Evolutionary conservation across 1,140 invertebrate species (phyloP), one percentile per base, ranked within the genome.

Genomic region (Tetragonula clypearis): DNA sequence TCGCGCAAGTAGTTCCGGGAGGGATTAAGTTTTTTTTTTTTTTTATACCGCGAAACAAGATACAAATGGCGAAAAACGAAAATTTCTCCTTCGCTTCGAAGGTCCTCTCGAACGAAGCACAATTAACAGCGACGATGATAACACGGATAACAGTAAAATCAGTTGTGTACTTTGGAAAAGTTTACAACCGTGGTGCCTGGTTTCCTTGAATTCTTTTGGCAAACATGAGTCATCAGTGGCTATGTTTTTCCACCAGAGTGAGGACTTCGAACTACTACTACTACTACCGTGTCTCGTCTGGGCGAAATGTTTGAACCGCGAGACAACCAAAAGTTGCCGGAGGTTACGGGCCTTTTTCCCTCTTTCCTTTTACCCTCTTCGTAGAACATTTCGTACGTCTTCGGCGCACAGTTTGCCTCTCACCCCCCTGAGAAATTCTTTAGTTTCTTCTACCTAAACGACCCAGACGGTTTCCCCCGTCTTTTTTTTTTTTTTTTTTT

Each of bases 251-350:
- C 88, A 76, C 80, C 76, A 55, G 88, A 90, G 91, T 49, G 88
- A 90, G 91, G 88, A 91, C 89, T 93, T 93, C 93, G 92, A 93
- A 92, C 91, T 82, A 86, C 78, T 68, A 78, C 79, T 1, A n/a
- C n/a, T n/a, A n/a, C n/a, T n/a, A n/a, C n/a, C n/a, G n/a, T n/a
- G 90, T 82, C 82, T 88, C 78, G 91, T 90, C 88, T 86, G 88
- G 86, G 60, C 74, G 86, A 85, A 86, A 73, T 80, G 86, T 88
- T 90, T 88, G 80, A 86, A 87, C 60, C 84, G 82, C 84, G 82
- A 80, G 86, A 79, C 82, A 73, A 65, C 23, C 71, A 88, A 93
- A 93, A 90, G 92, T 92, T 91, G 87, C 62, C 65, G 76, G 79
- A 92, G 86, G 86, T 90, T 87, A 91, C 83, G 23, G 53, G 75